Conservation (phyloP, 2,797 vertebrate species). For the Oreochromis mossambicus region DNA sequence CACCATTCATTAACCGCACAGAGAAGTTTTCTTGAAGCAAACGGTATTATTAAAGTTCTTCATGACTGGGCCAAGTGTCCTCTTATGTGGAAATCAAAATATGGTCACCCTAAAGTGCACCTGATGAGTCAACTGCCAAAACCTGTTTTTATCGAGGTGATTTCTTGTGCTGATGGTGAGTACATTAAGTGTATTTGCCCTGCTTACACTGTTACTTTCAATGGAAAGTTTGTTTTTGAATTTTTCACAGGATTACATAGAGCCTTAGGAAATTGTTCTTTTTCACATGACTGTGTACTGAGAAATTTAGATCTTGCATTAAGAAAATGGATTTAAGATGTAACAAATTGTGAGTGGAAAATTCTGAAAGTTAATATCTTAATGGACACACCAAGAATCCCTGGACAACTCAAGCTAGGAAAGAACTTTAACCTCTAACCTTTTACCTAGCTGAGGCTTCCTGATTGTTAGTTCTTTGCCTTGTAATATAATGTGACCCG, state of each 20-base stretch:
- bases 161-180: fast-evolving
- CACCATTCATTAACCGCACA: not conserved
- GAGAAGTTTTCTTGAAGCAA: not conserved
- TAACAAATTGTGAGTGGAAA: not conserved
- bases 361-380: not conserved
- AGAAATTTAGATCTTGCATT: not conserved
- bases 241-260: not conserved
- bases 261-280: not conserved
- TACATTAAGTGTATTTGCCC: not conserved
- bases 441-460: fast-evolving
- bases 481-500: not conserved
- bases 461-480: not conserved
- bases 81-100: not conserved
- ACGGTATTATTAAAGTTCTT: not conserved
- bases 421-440: not conserved
- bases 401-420: fast-evolving
- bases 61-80: fast-evolving
- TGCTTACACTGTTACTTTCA: not conserved
- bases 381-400: not conserved
- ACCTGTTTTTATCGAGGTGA: fast-evolving
- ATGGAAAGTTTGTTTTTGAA: not conserved
- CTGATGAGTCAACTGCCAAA: not conserved
- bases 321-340: not conserved
- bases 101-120: not conserved
- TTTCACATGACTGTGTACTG: not conserved